These are phyloP conservation scores for Alcis repandata DNA, from an alignment of 2,888 invertebrate species.

Conservation along the genomic window DNA sequence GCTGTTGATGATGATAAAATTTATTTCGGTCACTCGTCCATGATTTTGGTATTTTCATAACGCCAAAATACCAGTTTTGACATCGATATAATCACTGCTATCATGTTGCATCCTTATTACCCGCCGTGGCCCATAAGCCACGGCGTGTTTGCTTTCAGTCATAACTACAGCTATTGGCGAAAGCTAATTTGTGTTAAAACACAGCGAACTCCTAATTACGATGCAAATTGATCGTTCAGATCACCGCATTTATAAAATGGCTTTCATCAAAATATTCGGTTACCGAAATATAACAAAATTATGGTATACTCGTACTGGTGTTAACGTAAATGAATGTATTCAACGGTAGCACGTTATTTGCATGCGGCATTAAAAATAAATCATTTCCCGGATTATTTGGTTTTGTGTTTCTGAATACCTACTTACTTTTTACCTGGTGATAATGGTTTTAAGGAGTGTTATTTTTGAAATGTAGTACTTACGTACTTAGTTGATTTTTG, in stretches of 20 bases:
- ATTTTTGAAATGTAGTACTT: too few relatives aligned
- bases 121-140: conserved; percentile 49
- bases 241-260: conserved; percentile 74
- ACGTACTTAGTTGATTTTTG: too few relatives aligned
- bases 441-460: too few relatives aligned
- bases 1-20: too few relatives aligned
- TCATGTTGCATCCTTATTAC: conserved; percentile 11
- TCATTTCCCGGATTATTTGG: conserved; percentile 31
- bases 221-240: conserved; percentile 82
- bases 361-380: conserved; percentile 39
- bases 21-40: too few relatives aligned
- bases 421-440: background rate
- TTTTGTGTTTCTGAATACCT: conserved; percentile 35
- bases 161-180: conserved; percentile 62
- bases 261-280: conserved; percentile 60
- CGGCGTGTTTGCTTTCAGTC: conserved; percentile 59
- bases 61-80: too few relatives aligned
- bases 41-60: too few relatives aligned
- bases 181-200: conserved; percentile 80
- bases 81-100: background rate
- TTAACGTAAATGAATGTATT: conserved; percentile 43
- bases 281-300: conserved; percentile 36
- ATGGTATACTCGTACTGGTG: conserved; percentile 37
- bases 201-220: conserved; percentile 77
- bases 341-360: conserved; percentile 34